Evolutionary conservation across 92 coral and sea anemone species (phyloP).

Genomic region (Plumapathes pennacea): DNA sequence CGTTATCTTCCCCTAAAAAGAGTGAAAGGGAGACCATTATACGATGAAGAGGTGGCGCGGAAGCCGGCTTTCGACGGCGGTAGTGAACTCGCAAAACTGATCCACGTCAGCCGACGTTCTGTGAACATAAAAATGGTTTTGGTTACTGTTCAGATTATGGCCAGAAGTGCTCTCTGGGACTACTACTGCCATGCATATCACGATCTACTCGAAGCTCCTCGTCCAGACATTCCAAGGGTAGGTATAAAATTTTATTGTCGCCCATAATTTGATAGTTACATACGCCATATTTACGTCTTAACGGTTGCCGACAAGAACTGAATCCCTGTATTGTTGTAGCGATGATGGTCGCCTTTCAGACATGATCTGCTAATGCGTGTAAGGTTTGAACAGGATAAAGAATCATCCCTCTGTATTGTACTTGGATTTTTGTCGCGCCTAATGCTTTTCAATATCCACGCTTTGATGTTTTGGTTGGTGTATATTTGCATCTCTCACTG

Average conservation of each 20-base stretch:
- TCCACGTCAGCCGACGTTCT: conserved; percentile 61
- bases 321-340: no score
- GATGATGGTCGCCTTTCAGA: no score
- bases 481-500: no score
- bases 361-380: no score
- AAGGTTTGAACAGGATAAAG: no score
- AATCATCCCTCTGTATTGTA: no score
- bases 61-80: conserved; percentile 17
- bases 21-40: conserved; percentile 35
- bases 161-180: conserved; percentile 81
- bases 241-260: conserved; percentile 2
- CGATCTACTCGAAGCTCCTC: conserved; percentile 68
- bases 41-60: conserved; percentile 66
- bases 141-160: conserved; percentile 55
- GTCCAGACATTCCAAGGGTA: conserved; percentile 71
- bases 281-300: no score
- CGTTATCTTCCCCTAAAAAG: conserved; percentile 79
- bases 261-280: no score
- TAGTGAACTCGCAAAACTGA: conserved; percentile 47
- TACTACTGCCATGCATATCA: conserved; percentile 70
- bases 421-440: no score
- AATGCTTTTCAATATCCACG: no score
- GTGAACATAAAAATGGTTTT: conserved; percentile 67
- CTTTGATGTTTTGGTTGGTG: no score
- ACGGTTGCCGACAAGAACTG: no score